Evolutionary conservation across 2,113 vertebrate species (phyloP), one percentile per base, ranked within the genome.

Genomic region (Leiothrix lutea): DNA sequence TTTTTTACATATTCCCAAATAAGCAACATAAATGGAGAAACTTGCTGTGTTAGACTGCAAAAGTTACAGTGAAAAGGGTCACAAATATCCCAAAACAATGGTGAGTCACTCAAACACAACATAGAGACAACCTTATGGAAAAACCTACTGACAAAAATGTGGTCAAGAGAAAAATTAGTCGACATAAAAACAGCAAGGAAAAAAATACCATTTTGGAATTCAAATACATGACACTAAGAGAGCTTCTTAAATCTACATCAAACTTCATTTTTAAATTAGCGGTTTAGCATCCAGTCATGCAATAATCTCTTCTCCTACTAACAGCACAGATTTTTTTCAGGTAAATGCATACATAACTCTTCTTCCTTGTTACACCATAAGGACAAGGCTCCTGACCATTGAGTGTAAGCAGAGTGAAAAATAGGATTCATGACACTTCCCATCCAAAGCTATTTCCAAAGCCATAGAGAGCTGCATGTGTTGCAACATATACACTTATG

Each of bases 401-500:
- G 16, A 72, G 2, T 9, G 5, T 8, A 64, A 81, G 53, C 4
- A 48, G 62, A 66, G 35, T 64, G 53, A 42, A 78, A 48, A 75
- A 80, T 4, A 31, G 16, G 11, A 56, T 67, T 89, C 6, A 19
- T 42, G 5, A 58, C 12, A 25, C 48, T 86, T 87, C 25, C 57
- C 42, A 47, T 11, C 8, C 38, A 91, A 77, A 78, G 15, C 21
- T 71, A 11, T 17, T 79, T 90, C 64, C 66, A 79, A 75, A 92
- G 71, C 28, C 36, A 6, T 0, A 56, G 24, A n/a, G 16, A 67
- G 19, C 5, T 42, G 51, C 13, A 13, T 28, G 60, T 56, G 16
- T 40, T 67, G 42, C 6, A 53, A 14, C 26, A 17, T 25, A 22
- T 3, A 40, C 10, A 13, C 9, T 3, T 9, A 35, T 0, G 2